Evolutionary conservation across 2,797 vertebrate genomes (phyloP).

Genomic region (Lophotriccus pileatus): DNA sequence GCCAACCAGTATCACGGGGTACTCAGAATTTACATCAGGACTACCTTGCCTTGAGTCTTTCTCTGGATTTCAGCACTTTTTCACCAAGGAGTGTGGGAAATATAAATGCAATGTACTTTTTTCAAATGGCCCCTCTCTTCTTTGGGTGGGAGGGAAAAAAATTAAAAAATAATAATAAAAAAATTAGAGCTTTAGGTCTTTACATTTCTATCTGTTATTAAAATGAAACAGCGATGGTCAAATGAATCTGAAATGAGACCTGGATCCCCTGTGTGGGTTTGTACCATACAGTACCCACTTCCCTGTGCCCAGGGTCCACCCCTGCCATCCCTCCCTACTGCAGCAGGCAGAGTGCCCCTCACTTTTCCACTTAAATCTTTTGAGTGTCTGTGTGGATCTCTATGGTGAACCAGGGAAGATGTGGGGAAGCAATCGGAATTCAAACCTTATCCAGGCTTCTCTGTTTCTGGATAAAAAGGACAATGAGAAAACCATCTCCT

Average conservation of each 20-base stretch:
- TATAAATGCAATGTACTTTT: background rate
- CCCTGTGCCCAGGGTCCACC: too few species aligned
- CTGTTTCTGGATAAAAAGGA: background rate
- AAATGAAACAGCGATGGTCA: background rate
- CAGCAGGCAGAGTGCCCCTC: background rate
- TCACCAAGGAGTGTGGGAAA: background rate
- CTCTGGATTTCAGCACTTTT: background rate
- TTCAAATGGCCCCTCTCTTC: background rate
- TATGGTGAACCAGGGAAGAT: background rate
- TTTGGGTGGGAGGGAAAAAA: background rate
- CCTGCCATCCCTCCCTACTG: background rate
- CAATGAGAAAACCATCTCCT: background rate
- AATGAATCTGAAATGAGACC: background rate
- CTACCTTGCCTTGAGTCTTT: background rate
- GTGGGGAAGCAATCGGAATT: background rate
- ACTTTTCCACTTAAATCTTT: background rate
- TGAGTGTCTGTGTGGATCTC: background rate
- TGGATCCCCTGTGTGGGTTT: background rate
- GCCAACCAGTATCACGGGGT: background rate
- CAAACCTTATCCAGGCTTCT: background rate
- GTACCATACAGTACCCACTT: background rate
- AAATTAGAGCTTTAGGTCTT: background rate
- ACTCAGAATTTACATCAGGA: background rate
- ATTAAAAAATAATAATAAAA: rapidly evolving
- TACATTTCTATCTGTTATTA: background rate